Conservation (phyloP, 1,140 invertebrate genomes). For the Mycetomoellerius zeteki region DNA sequence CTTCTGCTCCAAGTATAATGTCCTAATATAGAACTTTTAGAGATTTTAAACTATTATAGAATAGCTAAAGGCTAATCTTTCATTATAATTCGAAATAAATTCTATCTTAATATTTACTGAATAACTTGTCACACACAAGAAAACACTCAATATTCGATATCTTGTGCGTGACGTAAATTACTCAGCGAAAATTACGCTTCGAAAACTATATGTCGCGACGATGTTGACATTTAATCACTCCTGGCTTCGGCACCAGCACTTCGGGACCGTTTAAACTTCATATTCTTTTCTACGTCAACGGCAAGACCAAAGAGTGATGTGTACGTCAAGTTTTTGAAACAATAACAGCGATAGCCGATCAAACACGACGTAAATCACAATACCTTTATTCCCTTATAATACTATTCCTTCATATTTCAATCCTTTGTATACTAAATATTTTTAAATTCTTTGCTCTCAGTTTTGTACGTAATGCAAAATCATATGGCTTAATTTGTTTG, state of each 20-base stretch:
- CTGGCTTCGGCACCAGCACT: constrained; percentile 29
- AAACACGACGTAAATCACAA: constrained; percentile 49
- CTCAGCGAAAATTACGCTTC: constrained; percentile 37
- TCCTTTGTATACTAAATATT: not conserved
- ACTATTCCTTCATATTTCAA: not conserved
- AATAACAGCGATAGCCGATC: not conserved
- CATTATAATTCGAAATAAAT: not conserved
- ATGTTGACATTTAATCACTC: constrained; percentile 63
- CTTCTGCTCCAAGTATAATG: not conserved
- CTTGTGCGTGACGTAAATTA: constrained; percentile 27
- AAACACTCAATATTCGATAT: constrained; percentile 5
- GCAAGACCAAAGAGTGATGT: constrained; percentile 7
- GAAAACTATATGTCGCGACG: constrained; percentile 25
- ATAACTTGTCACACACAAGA: not conserved
- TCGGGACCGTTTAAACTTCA: constrained; percentile 19
- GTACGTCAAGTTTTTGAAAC: constrained; percentile 30
- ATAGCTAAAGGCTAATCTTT: not conserved
- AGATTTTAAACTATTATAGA: not conserved
- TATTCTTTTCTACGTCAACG: constrained; percentile 41
- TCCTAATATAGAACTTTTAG: not conserved
- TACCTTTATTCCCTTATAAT: constrained; percentile 70
- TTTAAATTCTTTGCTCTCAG: not conserved
- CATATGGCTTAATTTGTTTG: not conserved
- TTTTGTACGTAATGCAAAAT: not conserved
- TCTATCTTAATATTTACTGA: not conserved